phyloP scores from a whole-genome alignment of 2,888 invertebrate genomes.

The Andrena chrysosceles region DNA sequence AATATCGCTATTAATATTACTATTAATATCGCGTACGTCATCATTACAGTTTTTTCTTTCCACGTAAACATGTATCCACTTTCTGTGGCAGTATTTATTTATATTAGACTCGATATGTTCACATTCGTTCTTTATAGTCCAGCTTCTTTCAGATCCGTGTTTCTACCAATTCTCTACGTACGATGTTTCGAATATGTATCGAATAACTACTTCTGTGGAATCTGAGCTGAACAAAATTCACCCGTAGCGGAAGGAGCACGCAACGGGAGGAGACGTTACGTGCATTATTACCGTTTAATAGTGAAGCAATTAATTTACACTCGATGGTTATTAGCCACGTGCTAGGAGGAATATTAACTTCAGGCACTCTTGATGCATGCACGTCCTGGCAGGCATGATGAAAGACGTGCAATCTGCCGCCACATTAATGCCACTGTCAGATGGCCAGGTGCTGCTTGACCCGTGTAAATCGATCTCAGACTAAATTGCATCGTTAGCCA shows the following conservation, averaged over 20 bases:
- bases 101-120: too few relatives aligned
- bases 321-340: slow-evolving; percentile 70
- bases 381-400: slow-evolving; percentile 69
- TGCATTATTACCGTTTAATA: slow-evolving; percentile 68
- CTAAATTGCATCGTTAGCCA: slow-evolving; percentile 76
- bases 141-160: too few relatives aligned
- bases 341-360: slow-evolving; percentile 74
- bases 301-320: slow-evolving; percentile 73
- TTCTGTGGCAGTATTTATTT: too few relatives aligned
- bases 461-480: slow-evolving; percentile 74
- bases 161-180: not conserved
- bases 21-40: too few relatives aligned
- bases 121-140: too few relatives aligned
- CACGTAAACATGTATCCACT: too few relatives aligned
- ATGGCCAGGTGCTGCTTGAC: slow-evolving; percentile 72
- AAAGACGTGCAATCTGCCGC: slow-evolving; percentile 75
- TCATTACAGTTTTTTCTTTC: too few relatives aligned
- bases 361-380: slow-evolving; percentile 70
- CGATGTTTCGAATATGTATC: not conserved
- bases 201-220: not conserved
- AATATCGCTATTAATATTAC: too few relatives aligned
- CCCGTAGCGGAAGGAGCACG: not conserved
- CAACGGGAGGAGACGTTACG: slow-evolving; percentile 22
- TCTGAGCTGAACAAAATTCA: not conserved
- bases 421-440: slow-evolving; percentile 70